Percentiles rank a stretch among this genome's conserved stretches.
Evolutionary conservation across 2,113 vertebrate genomes (phyloP).

Genomic region (Cynoglossus semilaevis): DNA sequence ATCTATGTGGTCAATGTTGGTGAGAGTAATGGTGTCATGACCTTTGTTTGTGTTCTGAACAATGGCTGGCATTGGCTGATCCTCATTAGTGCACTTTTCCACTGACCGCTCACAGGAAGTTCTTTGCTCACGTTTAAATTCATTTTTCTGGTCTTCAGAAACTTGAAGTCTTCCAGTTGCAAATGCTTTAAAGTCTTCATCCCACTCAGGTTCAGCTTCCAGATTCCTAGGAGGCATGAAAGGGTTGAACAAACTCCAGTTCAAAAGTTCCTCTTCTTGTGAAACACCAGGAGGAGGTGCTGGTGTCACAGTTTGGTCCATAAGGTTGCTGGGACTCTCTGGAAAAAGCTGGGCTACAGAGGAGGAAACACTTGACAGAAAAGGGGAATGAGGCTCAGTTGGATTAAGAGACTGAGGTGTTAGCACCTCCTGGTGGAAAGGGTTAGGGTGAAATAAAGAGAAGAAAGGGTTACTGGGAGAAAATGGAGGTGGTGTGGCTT

Average conservation of each 20-base stretch:
- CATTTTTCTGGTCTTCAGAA: conserved; percentile 35
- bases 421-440: conserved; percentile 85
- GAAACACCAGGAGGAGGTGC: conserved; percentile 40
- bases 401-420: conserved; percentile 80
- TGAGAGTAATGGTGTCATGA: neutral
- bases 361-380: conserved; percentile 83
- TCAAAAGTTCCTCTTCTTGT: conserved; percentile 26
- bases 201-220: conserved; percentile 71
- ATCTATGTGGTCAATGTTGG: conserved; percentile 20
- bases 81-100: conserved; percentile 27
- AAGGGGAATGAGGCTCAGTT: conserved; percentile 83
- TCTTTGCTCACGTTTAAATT: conserved; percentile 23
- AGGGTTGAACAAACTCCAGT: conserved; percentile 25
- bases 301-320: conserved; percentile 33
- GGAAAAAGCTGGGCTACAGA: conserved; percentile 73
- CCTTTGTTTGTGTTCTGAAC: conserved; percentile 15
- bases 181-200: conserved; percentile 84
- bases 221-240: conserved; percentile 40
- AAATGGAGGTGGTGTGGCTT: conserved; percentile 61
- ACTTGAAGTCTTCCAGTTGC: conserved; percentile 81
- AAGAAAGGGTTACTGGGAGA: conserved; percentile 87
- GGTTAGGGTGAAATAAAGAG: conserved; percentile 83
- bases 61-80: neutral
- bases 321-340: conserved; percentile 48
- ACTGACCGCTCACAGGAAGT: conserved; percentile 5